Base-by-base conservation (phyloP, 2,888 invertebrate species). In the Drosophila anomalata region DNA sequence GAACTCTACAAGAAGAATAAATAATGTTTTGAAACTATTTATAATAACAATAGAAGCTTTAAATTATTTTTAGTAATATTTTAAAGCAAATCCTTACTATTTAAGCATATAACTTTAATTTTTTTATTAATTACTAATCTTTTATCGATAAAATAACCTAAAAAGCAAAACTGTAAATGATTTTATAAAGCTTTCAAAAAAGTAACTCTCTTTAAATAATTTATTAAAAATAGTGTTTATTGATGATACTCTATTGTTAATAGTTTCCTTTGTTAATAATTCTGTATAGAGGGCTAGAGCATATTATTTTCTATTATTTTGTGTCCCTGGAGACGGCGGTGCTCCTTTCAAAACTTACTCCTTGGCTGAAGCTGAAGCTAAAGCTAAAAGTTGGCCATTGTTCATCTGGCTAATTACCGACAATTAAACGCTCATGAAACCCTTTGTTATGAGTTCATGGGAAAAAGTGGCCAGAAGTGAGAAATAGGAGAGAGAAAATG, bases 391-490 rank as follows among this genome's bases (percentile, higher is more conserved):
- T 63, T 76, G 68, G 29, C 39, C 59, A 68, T 76, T 80, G 74
- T 73, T 62, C 60, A 57, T 72, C 65, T 48, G 66, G 78, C 80
- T 86, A 83, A 86, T 81, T 86, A 80, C 80, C 76, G 76, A 77
- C 78, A 86, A 81, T 81, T 81, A 86, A 74, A 76, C 68, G 72
- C 79, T 73, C 55, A 57, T 55, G 74, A 66, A 52, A 72, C 59
- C 67, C 68, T 73, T 69, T 73, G 67, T 71, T 53, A 60, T 46
- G 44, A 54, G 54, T 39, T 56, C 62, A 54, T 24, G 29, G 46
- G 46, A 42, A 51, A 58, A 26, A 42, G 26, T 48, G 48, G 26
- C 26, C 36, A 4, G 47, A 11, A 47, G 12, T 36, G 33, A 46
- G 14, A 46, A 50, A 12, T 20, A 8, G n/a, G 29, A 29, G 42